These are phyloP conservation scores for Cotesia glomerata DNA, from an alignment of 1,140 invertebrate genomes.

Conservation along the genomic window DNA sequence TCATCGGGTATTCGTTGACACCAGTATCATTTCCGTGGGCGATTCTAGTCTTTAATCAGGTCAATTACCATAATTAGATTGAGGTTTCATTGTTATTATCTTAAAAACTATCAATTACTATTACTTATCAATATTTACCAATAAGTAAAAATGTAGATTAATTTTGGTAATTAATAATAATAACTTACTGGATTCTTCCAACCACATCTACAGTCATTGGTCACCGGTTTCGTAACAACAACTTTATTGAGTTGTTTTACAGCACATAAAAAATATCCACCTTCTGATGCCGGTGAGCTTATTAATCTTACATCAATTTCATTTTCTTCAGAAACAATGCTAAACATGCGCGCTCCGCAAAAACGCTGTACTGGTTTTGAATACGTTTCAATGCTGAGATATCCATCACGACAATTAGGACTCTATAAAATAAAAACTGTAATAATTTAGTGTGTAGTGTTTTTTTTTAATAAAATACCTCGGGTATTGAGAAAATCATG, in stretches of 20 bases:
- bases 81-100: too few relatives aligned
- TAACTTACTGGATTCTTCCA: slow-evolving; percentile 64
- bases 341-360: slow-evolving; percentile 63
- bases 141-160: background rate
- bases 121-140: background rate
- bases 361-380: slow-evolving; percentile 51
- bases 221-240: background rate
- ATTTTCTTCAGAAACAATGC: slow-evolving; percentile 56
- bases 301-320: slow-evolving; percentile 57
- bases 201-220: slow-evolving; percentile 63
- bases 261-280: slow-evolving; percentile 64
- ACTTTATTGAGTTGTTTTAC: slow-evolving; percentile 47
- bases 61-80: too few relatives aligned
- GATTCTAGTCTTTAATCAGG: slow-evolving; percentile 63
- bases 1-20: slow-evolving; percentile 72
- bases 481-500: slow-evolving; percentile 57
- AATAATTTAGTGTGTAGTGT: background rate
- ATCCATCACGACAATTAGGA: slow-evolving; percentile 47
- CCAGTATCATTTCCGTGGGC: slow-evolving; percentile 68
- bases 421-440: slow-evolving; percentile 29
- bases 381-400: slow-evolving; percentile 25
- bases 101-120: too few relatives aligned
- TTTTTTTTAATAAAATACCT: slow-evolving; percentile 50
- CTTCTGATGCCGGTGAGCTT: slow-evolving; percentile 42
- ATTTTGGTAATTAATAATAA: background rate